Base-by-base conservation (phyloP, 2,113 vertebrate genomes). In the Corythoichthys intestinalis region DNA sequence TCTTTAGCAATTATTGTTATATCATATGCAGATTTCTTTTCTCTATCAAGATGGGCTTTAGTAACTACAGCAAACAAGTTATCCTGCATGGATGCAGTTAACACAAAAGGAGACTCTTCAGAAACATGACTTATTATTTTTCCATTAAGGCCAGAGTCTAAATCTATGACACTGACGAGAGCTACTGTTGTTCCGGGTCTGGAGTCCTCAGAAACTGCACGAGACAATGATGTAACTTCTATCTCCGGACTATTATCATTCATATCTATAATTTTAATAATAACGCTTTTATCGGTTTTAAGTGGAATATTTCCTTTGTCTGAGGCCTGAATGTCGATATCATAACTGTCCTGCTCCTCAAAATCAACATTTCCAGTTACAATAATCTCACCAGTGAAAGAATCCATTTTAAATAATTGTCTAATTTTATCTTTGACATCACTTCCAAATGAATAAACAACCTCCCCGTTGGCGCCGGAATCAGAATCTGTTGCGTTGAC, bases 201-300 rank as follows among this genome's bases (percentile, higher is more conserved):
- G 1, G 87, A 77, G 65, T 91, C 79, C 39, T 92, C 91, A 6
- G 85, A 57, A 72, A 92, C 69, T 0, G 78, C 37, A 46, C 67
- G 85, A 1, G 88, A 92, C 4, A 92, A 1, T 0, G 90, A 91
- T 1, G 89, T 91, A 3, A 92, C 72, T 49, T 91, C 87, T 67
- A 92, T 88, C 0, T 81, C 80, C 17, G 91, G 91, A 11, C 54
- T 49, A 60, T 92, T 92, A 35, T 92, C 91, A 44, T 92, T 92
- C 1, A 89, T 2, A 20, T 92, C 90, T 56, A 72, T 75, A 9
- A 92, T 82, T 69, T 90, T 86, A 9, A 92, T 84, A 0, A 82
- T 2, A 0, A 92, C 82, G 70, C 85, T 83, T 20, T 80, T 78
- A 72, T 88, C 83, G 0, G 1, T 34, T 0, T 0, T 84, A 38